These are phyloP conservation scores for Hippocampus mohnikei DNA, from an alignment of 2,113 vertebrate genomes.

Conservation along the genomic window DNA sequence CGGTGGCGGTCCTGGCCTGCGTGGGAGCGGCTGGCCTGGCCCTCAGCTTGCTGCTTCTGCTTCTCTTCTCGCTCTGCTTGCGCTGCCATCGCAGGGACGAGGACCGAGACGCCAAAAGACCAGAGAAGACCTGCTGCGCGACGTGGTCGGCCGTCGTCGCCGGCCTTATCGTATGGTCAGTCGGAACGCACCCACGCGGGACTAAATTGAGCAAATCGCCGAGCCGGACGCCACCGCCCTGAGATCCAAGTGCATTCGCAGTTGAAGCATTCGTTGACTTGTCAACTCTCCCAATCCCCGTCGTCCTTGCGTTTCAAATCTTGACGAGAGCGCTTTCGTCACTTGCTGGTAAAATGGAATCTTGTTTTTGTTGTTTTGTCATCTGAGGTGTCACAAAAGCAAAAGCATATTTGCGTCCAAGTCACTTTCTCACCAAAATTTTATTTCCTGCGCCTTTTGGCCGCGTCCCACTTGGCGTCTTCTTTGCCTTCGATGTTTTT, in stretches of 20 bases:
- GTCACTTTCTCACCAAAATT: no score
- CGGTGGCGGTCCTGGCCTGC: constrained; percentile 82
- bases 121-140: constrained; percentile 74
- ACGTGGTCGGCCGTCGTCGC: constrained; percentile 83
- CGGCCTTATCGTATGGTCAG: constrained; percentile 90
- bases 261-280: no score
- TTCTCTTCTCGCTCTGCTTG: constrained; percentile 76
- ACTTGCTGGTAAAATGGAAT: background rate
- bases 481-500: no score
- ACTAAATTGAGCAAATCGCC: no score
- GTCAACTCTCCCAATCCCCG: no score
- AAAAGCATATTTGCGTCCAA: no score
- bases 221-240: no score
- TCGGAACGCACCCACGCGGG: background rate
- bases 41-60: constrained; percentile 82
- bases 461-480: no score
- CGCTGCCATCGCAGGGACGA: constrained; percentile 77
- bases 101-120: constrained; percentile 76
- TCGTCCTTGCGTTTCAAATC: background rate
- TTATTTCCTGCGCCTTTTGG: no score
- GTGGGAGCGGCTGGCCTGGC: constrained; percentile 78
- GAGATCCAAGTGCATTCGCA: no score
- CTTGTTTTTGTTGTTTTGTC: background rate
- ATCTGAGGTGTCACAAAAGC: no score
- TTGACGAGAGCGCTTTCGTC: background rate